phyloP scores from a whole-genome alignment of 2,888 invertebrate species.

The Clanis bilineata region DNA sequence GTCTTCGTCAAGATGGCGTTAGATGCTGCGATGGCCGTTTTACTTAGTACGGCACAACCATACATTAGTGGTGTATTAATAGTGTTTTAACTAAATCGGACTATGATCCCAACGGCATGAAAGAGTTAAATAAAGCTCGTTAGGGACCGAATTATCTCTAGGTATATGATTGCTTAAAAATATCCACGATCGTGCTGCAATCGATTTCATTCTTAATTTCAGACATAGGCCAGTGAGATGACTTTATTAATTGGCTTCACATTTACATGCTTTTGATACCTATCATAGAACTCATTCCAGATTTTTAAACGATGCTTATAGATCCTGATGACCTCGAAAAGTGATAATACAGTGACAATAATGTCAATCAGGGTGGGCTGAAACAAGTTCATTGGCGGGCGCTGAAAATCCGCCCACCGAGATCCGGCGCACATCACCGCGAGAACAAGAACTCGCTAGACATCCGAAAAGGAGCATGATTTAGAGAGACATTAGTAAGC shows the following conservation, averaged over 20 bases:
- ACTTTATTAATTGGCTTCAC: not conserved
- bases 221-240: not conserved
- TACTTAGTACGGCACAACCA: slow-evolving; percentile 5
- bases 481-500: slow-evolving; percentile 60
- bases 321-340: not conserved
- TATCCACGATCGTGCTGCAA: not conserved
- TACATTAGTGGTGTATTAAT: not conserved
- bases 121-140: not conserved
- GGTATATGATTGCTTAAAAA: not conserved
- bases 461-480: slow-evolving; percentile 41
- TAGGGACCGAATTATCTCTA: not conserved
- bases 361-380: not conserved
- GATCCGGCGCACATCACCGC: not conserved
- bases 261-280: not conserved
- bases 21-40: slow-evolving; percentile 16
- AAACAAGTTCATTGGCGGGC: not conserved
- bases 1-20: slow-evolving; percentile 18
- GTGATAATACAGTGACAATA: not conserved
- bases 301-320: not conserved
- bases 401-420: slow-evolving; percentile 3
- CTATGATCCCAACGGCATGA: not conserved
- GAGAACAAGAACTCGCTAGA: slow-evolving; percentile 12
- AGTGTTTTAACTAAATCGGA: not conserved
- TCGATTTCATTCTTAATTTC: not conserved
- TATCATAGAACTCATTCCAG: not conserved